Percentiles rank a stretch among this genome's conserved stretches.
Evolutionary conservation across 2,113 vertebrate genomes (phyloP).

Genomic region (Mormyrus lacerda): DNA sequence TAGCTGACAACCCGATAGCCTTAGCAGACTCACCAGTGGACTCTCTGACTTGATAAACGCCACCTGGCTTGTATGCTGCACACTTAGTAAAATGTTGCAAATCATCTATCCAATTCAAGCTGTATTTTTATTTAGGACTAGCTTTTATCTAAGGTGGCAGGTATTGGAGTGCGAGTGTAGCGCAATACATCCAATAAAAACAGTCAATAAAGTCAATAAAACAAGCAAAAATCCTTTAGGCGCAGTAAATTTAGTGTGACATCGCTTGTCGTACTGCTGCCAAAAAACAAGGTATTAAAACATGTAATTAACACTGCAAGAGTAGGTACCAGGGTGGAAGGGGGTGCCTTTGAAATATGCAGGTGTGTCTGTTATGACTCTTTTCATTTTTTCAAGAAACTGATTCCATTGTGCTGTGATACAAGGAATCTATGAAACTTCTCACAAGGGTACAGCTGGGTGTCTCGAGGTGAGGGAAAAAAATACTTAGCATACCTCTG

Average conservation of each 20-base stretch:
- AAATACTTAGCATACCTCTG: neutral
- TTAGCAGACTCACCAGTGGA: neutral
- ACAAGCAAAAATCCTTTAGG: neutral
- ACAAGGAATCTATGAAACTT: neutral
- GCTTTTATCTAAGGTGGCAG: neutral
- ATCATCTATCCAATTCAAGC: neutral
- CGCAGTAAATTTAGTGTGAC: neutral
- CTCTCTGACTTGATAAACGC: neutral
- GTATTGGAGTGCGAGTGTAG: neutral
- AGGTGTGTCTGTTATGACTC: neutral
- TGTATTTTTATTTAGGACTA: neutral
- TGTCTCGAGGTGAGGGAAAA: neutral
- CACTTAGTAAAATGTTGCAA: neutral
- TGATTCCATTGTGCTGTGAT: neutral
- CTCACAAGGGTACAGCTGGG: neutral
- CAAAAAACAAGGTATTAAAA: neutral
- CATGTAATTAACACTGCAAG: neutral
- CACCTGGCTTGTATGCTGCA: neutral
- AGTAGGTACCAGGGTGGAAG: neutral
- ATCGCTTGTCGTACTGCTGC: neutral
- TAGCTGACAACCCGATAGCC: neutral
- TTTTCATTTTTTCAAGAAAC: neutral
- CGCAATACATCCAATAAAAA: neutral
- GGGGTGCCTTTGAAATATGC: neutral
- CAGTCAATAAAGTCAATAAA: neutral